Evolutionary conservation across 2,797 vertebrate species (phyloP), one percentile per base, ranked within the genome.

Genomic region (Lindbergichthys nudifrons): DNA sequence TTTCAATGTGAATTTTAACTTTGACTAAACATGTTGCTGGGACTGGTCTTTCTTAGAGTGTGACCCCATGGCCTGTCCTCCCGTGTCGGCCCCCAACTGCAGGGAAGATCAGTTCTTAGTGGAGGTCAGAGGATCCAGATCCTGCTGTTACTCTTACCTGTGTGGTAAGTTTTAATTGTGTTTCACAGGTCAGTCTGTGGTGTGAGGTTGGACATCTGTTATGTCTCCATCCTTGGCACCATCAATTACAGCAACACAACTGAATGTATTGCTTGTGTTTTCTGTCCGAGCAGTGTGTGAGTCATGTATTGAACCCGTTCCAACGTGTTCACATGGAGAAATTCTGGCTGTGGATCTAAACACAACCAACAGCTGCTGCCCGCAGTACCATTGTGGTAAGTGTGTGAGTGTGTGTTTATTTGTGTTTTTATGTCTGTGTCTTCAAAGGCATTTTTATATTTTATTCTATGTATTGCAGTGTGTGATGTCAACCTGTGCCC

Each of bases 31-130:
- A 19, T 41, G 68, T 64, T 64, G 0, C 65, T 85, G 18, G 79
- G 52, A 80, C 70, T 82, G 30, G 60, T 80, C 56, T 87, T 84
- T 75, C 80, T 76, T 88, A 99, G 98, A 98, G 85, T 99, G 98
- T 92, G 96, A 99, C 86, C 94, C 93, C 63, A 87, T 94, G 79
- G 93, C 94, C 15, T 99, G 98, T 72, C 95, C 95, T 46, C 92
- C 87, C 77, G 85, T 93, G 82, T 92, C 94, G 62, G 89, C 83
- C 45, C 94, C 95, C 1, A 91, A 92, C 60, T 99, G 98, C 90
- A 95, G 96, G 93, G 96, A 97, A 86, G 98, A 99, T 81, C 97
- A 99, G 80, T 98, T 99, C 87, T 87, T 96, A 72, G 95, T 99
- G 57, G 96, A 98, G 87, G 96, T 97, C 86, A 96, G 95, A 89